phyloP scores from a whole-genome alignment of 2,797 vertebrate genomes.

The Gallinago stenura region DNA sequence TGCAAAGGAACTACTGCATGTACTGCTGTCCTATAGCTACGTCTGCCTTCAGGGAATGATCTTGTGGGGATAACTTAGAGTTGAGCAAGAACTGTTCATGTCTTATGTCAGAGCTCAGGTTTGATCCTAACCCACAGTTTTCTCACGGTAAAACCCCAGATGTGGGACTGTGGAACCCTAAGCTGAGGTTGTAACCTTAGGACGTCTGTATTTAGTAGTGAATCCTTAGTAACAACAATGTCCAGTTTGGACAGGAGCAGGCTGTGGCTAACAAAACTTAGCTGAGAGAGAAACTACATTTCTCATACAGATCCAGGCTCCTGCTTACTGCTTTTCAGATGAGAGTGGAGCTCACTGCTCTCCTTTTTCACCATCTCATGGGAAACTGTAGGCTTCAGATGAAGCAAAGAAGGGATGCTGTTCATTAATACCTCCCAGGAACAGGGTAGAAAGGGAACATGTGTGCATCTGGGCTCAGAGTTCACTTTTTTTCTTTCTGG shows the following conservation, averaged over 20 bases:
- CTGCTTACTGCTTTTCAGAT: background rate
- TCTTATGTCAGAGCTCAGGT: background rate
- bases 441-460: background rate
- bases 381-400: background rate
- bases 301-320: background rate
- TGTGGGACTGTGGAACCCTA: background rate
- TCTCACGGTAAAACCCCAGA: background rate
- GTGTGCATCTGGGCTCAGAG: background rate
- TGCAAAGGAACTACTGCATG: background rate
- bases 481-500: background rate
- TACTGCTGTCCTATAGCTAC: background rate
- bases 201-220: background rate
- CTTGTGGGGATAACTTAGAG: background rate
- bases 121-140: background rate
- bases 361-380: background rate
- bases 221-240: background rate
- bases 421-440: background rate
- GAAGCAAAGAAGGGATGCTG: background rate
- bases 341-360: background rate
- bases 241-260: background rate
- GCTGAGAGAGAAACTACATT: background rate
- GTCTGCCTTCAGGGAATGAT: background rate
- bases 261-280: background rate
- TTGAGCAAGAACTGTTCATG: background rate
- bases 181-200: background rate